These are phyloP conservation scores for Paralichthys olivaceus DNA, from an alignment of 2,113 vertebrate genomes.

Conservation along the genomic window DNA sequence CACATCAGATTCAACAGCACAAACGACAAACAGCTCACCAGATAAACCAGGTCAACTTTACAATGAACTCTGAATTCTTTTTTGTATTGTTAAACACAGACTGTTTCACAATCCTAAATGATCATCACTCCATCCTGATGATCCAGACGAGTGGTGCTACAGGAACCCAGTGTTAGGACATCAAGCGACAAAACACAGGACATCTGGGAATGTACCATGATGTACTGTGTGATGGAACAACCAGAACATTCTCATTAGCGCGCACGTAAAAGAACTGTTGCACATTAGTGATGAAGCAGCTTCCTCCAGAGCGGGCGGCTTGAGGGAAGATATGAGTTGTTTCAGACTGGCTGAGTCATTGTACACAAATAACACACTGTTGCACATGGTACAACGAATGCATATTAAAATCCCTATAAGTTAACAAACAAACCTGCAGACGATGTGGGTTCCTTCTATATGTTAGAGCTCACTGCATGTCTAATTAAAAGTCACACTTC, in stretches of 20 bases:
- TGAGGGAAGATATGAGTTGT: constrained; percentile 30
- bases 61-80: not conserved
- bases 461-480: not conserved
- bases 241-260: constrained; percentile 14
- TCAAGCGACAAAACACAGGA: constrained; percentile 1
- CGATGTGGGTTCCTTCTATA: not conserved
- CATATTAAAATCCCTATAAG: constrained; percentile 51
- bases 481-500: constrained; percentile 5
- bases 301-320: not conserved
- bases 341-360: constrained; percentile 54
- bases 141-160: not conserved
- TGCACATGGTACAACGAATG: constrained; percentile 30
- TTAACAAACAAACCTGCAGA: not conserved
- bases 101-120: not conserved
- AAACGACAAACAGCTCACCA: not conserved
- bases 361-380: constrained; percentile 55
- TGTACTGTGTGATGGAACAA: constrained; percentile 6
- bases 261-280: not conserved
- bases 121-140: constrained; percentile 19
- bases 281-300: constrained; percentile 8
- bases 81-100: not conserved
- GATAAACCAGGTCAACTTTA: not conserved
- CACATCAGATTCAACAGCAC: too few species aligned
- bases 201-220: constrained; percentile 8
- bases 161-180: constrained; percentile 6